A percentile compares a stretch with the other conserved stretches of the same genome.
Conservation (phyloP, 1,140 invertebrate species). For the Acarapis woodi region DNA sequence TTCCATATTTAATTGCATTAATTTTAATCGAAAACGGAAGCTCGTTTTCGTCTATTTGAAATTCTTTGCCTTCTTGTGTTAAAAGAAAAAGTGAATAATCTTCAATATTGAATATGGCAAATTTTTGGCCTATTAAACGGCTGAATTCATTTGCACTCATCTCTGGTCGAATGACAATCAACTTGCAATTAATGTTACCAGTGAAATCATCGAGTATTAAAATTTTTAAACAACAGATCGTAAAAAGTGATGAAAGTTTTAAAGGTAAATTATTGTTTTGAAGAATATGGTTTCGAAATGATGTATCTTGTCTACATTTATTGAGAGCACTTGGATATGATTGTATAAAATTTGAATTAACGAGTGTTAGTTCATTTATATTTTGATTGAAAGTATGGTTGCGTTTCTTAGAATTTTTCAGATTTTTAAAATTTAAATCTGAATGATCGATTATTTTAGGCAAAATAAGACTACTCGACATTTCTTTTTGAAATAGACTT, state of each 20-base stretch:
- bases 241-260: not conserved
- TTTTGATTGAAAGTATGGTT: too few relatives aligned
- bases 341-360: not conserved
- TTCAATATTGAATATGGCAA: constrained; percentile 73
- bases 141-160: constrained; percentile 71
- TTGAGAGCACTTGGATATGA: not conserved
- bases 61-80: constrained; percentile 58
- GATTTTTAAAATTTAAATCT: too few relatives aligned
- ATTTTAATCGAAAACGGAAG: constrained; percentile 51
- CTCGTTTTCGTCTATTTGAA: constrained; percentile 48
- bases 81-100: constrained; percentile 80
- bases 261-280: not conserved
- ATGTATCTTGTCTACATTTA: not conserved
- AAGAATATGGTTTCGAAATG: not conserved
- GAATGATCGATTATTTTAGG: too few relatives aligned
- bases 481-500: too few relatives aligned
- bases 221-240: constrained; percentile 32
- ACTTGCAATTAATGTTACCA: constrained; percentile 61
- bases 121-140: constrained; percentile 67
- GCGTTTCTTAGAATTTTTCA: too few relatives aligned
- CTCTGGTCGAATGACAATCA: constrained; percentile 58
- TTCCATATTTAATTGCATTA: constrained; percentile 32
- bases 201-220: constrained; percentile 69
- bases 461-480: too few relatives aligned
- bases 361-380: too few relatives aligned